A percentile compares a stretch with the other conserved stretches of the same genome.
Conservation (phyloP, 2,113 vertebrate species). For the Lophura nycthemera region DNA sequence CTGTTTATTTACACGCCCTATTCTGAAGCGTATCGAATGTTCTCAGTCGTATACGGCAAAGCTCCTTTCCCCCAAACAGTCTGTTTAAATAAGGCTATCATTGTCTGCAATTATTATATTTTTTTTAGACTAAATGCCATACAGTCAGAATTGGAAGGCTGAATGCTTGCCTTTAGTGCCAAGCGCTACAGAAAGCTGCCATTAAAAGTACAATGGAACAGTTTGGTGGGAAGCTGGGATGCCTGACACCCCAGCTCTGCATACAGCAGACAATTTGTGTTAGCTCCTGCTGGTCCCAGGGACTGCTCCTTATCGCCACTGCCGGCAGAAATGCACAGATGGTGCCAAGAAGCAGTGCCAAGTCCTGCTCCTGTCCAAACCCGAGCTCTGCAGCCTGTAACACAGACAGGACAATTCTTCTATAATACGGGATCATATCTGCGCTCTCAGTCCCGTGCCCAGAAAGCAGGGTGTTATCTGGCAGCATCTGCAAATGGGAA, state of each 20-base stretch:
- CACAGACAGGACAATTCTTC: neutral
- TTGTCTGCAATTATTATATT: neutral
- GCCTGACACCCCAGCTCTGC: constrained; percentile 57
- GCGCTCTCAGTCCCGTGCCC: neutral
- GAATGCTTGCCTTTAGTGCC: constrained; percentile 33
- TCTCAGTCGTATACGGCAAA: neutral
- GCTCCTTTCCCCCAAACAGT: neutral
- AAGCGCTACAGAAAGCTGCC: constrained; percentile 28
- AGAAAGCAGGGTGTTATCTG: neutral
- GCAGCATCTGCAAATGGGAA: neutral
- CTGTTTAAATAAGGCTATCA: neutral
- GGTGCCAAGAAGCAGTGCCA: neutral
- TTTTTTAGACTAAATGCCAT: neutral
- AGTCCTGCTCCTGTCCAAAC: neutral
- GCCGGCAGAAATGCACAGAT: neutral
- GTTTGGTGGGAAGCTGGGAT: constrained; percentile 70
- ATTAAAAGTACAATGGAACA: constrained; percentile 68
- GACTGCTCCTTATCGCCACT: constrained; percentile 45
- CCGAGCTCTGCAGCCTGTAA: neutral
- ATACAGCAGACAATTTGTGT: constrained; percentile 65
- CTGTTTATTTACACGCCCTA: neutral
- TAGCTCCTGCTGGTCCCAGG: constrained; percentile 49
- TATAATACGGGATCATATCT: neutral
- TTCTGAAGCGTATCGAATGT: neutral
- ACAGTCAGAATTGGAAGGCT: neutral